These are phyloP conservation scores for Formica selysi DNA, from an alignment of 1,140 invertebrate species.

Conservation along the genomic window DNA sequence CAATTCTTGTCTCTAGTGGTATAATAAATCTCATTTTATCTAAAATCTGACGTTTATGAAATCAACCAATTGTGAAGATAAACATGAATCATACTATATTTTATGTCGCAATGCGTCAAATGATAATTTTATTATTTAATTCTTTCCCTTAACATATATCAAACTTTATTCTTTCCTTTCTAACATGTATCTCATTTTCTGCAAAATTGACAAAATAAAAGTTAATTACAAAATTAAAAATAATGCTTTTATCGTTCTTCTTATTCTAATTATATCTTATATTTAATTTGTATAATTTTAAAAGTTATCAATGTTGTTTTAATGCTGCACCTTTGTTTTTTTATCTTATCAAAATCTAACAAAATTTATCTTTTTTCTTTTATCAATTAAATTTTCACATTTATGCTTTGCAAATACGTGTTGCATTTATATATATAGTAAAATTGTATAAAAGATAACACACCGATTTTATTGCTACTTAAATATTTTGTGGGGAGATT, in stretches of 20 bases:
- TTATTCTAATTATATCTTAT: not conserved
- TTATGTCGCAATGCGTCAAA: not conserved
- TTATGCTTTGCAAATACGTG: not conserved
- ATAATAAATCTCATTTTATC: conserved; percentile 10
- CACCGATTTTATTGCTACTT: too few relatives aligned
- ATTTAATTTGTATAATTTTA: not conserved
- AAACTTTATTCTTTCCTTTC: too few relatives aligned
- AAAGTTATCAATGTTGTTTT: not conserved
- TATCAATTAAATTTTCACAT: not conserved
- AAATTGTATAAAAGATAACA: too few relatives aligned
- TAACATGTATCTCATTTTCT: not conserved
- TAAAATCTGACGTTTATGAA: conserved; percentile 24
- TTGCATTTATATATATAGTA: too few relatives aligned
- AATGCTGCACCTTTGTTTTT: not conserved
- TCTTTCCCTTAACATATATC: too few relatives aligned
- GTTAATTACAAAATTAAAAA: conserved; percentile 9
- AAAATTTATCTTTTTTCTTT: not conserved
- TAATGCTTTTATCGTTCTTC: not conserved
- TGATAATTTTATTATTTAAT: conserved; percentile 15
- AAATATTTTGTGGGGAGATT: too few relatives aligned
- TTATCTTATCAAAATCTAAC: conserved; percentile 26
- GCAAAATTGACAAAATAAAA: conserved; percentile 7
- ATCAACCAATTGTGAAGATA: not conserved
- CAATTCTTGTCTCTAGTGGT: not conserved
- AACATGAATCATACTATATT: not conserved